These are phyloP conservation scores for Lamellibrachia satsuma DNA, from an alignment of 2,888 invertebrate genomes.

Conservation along the genomic window DNA sequence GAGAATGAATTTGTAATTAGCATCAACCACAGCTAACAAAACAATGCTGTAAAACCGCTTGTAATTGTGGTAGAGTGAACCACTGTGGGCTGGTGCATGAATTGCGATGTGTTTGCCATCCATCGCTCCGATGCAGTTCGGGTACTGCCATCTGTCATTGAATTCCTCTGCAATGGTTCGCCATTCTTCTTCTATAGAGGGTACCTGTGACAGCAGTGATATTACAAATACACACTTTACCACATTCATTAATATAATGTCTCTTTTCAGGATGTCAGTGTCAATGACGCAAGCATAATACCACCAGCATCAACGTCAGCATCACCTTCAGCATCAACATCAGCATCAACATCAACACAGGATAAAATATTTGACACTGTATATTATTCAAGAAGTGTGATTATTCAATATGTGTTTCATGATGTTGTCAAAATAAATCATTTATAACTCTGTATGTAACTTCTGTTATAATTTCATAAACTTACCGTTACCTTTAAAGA, in stretches of 20 bases:
- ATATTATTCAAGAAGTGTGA: too few species aligned
- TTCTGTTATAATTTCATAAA: too few species aligned
- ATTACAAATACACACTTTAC: neutral
- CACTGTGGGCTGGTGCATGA: constrained; percentile 21
- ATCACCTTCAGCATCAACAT: neutral
- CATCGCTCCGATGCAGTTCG: constrained; percentile 31
- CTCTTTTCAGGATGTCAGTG: neutral
- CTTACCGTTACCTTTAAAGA: too few species aligned
- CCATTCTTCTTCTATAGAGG: constrained; percentile 25
- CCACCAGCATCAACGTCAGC: neutral
- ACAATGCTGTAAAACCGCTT: constrained; percentile 28
- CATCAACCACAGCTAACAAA: constrained; percentile 32
- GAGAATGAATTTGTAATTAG: constrained; percentile 30
- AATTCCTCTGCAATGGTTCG: constrained; percentile 28
- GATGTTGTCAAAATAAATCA: too few species aligned
- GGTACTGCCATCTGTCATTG: constrained; percentile 28
- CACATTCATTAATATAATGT: neutral
- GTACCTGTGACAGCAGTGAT: neutral
- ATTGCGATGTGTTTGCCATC: constrained; percentile 32
- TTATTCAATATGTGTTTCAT: too few species aligned
- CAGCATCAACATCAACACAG: neutral
- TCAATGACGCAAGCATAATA: neutral
- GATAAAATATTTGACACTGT: too few species aligned
- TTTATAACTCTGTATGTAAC: too few species aligned
- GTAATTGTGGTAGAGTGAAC: constrained; percentile 29